A percentile compares a stretch with the other conserved stretches of the same genome.
Evolutionary conservation across 2,888 invertebrate genomes (phyloP).

Genomic region (Mythimna vitellina): DNA sequence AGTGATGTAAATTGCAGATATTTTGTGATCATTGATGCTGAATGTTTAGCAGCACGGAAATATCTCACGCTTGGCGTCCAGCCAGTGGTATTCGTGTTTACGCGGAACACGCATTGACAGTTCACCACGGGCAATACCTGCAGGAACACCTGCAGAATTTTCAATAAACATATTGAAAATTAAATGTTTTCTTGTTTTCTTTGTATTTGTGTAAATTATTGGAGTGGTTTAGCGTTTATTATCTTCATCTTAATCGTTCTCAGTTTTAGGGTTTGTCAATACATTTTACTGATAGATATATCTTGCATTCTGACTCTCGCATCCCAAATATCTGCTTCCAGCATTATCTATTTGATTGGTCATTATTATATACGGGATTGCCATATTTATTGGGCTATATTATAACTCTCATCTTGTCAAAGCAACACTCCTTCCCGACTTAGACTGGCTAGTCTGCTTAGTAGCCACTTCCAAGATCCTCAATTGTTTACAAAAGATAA

Average conservation of each 20-base stretch:
- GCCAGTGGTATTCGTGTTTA: slow-evolving; percentile 61
- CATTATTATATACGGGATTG: not conserved
- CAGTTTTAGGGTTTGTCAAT: not conserved
- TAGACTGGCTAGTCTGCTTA: not conserved
- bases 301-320: not conserved
- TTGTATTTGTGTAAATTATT: slow-evolving; percentile 7
- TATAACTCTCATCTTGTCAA: not conserved
- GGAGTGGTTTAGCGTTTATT: not conserved
- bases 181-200: slow-evolving; percentile 29
- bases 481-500: slow-evolving; percentile 34
- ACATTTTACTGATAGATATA: not conserved
- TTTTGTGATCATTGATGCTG: slow-evolving; percentile 56
- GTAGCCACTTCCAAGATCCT: not conserved
- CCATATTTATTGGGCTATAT: not conserved
- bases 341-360: not conserved
- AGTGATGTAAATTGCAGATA: slow-evolving; percentile 55
- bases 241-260: not conserved
- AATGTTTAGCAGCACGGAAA: slow-evolving; percentile 61
- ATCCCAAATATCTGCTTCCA: not conserved
- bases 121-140: slow-evolving; percentile 44
- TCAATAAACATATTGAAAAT: slow-evolving; percentile 51
- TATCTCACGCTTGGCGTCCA: slow-evolving; percentile 57
- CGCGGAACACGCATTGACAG: slow-evolving; percentile 56
- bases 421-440: not conserved
- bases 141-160: no score